Percentiles rank a stretch among this genome's conserved stretches.
phyloP scores from a whole-genome alignment of 1,140 invertebrate genomes.

The Elymnias hypermnestra region DNA sequence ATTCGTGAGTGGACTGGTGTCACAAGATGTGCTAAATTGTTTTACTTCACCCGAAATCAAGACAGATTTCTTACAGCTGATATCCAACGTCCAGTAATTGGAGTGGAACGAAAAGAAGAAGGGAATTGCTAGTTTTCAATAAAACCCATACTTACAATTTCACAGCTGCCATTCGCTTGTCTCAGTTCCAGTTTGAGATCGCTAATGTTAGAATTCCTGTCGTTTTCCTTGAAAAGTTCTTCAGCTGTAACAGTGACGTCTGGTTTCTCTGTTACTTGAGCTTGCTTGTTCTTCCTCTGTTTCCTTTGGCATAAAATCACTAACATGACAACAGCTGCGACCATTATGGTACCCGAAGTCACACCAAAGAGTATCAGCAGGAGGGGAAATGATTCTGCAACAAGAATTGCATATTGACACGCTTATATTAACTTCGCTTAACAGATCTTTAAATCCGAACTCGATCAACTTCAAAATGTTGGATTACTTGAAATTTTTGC shows the following conservation, averaged over 20 bases:
- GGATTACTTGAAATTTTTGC: too few species aligned
- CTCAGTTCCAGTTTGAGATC: slow-evolving; percentile 92
- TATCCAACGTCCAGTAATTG: too few species aligned
- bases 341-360: slow-evolving; percentile 80
- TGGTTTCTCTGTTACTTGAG: slow-evolving; percentile 62
- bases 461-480: too few species aligned
- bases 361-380: slow-evolving; percentile 80
- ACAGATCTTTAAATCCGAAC: too few species aligned
- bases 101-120: too few species aligned
- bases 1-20: too few species aligned
- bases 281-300: slow-evolving; percentile 68
- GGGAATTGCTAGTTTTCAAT: too few species aligned
- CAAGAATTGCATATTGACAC: too few species aligned
- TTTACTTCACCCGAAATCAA: too few species aligned
- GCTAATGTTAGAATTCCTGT: slow-evolving; percentile 92
- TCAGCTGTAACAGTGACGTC: slow-evolving; percentile 79
- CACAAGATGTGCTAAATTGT: too few species aligned
- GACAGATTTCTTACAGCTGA: too few species aligned
- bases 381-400: slow-evolving; percentile 81
- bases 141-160: slow-evolving; percentile 66
- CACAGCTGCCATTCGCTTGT: slow-evolving; percentile 84
- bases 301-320: slow-evolving; percentile 80
- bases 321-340: slow-evolving; percentile 80
- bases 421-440: too few species aligned
- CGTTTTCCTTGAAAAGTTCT: slow-evolving; percentile 90